Percentiles rank a stretch among this genome's conserved stretches.
Conservation (phyloP, 2,888 invertebrate genomes). For the Stramonita haemastoma region DNA sequence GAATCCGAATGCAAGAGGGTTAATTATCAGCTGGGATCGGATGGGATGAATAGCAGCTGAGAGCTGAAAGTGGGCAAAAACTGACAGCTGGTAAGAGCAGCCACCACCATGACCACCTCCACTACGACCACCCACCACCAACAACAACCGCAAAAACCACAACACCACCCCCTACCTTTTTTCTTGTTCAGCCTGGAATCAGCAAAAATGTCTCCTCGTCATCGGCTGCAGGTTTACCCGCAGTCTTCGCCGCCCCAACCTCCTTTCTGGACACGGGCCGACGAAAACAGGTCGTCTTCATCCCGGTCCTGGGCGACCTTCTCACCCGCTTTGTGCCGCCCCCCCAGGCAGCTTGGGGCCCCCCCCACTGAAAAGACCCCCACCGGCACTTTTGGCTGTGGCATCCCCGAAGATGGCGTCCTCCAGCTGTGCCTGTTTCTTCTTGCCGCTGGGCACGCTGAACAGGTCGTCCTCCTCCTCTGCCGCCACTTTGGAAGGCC, state of each 20-base stretch:
- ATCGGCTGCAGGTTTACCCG: constrained; percentile 24
- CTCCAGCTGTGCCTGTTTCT: constrained; percentile 34
- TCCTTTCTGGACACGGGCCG: constrained; percentile 47
- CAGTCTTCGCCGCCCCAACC: neutral
- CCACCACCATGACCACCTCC: too few relatives aligned
- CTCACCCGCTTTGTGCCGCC: constrained; percentile 28
- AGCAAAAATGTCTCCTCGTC: constrained; percentile 54
- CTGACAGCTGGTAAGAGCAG: too few relatives aligned
- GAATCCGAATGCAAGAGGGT: too few relatives aligned
- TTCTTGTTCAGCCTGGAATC: constrained; percentile 55
- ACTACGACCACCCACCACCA: too few relatives aligned
- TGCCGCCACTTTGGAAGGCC: neutral
- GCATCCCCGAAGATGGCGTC: constrained; percentile 53
- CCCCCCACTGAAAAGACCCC: neutral
- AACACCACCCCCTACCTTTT: constrained; percentile 38
- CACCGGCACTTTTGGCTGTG: constrained; percentile 13
- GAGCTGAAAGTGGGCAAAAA: too few relatives aligned
- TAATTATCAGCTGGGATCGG: too few relatives aligned
- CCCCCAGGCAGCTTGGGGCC: constrained; percentile 24
- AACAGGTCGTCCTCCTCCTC: constrained; percentile 39
- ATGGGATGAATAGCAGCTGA: too few relatives aligned
- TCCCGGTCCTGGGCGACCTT: constrained; percentile 47
- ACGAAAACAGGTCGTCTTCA: constrained; percentile 50
- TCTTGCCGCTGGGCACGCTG: constrained; percentile 11
- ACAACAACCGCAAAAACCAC: too few relatives aligned